Evolutionary conservation across 2,113 vertebrate species (phyloP), one percentile per base, ranked within the genome.

Genomic region (Agapornis roseicollis): DNA sequence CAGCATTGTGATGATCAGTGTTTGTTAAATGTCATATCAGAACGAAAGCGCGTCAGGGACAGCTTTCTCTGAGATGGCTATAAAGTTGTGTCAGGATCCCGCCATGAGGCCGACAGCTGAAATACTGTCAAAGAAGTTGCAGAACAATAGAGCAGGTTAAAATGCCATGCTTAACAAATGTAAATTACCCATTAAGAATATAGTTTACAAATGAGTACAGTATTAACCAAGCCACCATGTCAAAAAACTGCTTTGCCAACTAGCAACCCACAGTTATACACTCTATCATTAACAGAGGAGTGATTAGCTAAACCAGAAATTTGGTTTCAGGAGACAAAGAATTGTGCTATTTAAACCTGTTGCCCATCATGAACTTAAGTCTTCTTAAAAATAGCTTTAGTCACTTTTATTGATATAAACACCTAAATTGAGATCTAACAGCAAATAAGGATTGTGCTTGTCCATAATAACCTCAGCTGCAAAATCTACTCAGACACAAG

Each of bases 321-420:
- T 63, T 80, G 86, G 41, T 87, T 97, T 96, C 60, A 56, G 88
- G 20, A 96, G 76, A 97, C 91, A 96, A 77, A 95, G 44, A 71
- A 56, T 56, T 77, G 82, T 83, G 91, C 96, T 97, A 90, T 86
- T 97, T 94, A 94, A 96, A 92, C 87, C 96, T 93, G 76, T 85
- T 85, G 89, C 90, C 89, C 94, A 92, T 94, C 94, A 96, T 94
- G 94, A 97, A 97, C 91, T 95, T 95, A 88, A 94, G 91, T 87
- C 96, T 97, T 90, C 96, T 95, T 94, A 95, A 96, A 97, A 97
- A 96, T 91, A 65, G 89, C 94, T 96, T 46, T 85, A 97, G 86
- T 93, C 84, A 90, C 93, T 95, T 97, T 97, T 96, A 97, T 97
- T 97, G 95, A 95, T 95, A 97, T 92, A 97, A 97, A 94, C 89